Evolutionary conservation across 2,113 vertebrate genomes (phyloP).

Genomic region (Oryzias woworae): DNA sequence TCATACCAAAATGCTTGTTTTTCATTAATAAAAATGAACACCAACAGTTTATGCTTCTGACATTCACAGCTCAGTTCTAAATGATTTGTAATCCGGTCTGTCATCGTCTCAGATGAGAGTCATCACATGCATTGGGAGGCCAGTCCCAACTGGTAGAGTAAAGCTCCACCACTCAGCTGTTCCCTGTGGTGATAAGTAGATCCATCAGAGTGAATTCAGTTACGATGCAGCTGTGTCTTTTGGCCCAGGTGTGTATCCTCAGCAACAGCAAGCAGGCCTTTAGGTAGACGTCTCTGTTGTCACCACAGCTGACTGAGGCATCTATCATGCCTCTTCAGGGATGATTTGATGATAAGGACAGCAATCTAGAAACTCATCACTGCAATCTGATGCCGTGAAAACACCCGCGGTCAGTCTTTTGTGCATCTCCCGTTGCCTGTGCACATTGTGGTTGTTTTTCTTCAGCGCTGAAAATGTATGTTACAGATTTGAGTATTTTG

Average conservation of each 20-base stretch:
- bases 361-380: conserved; percentile 33
- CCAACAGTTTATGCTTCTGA: conserved; percentile 13
- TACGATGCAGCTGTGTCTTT: conserved; percentile 46
- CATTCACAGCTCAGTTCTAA: conserved; percentile 25
- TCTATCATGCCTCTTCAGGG: conserved; percentile 27
- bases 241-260: conserved; percentile 50
- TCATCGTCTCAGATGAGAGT: conserved; percentile 44
- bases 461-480: background rate
- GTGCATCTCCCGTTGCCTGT: background rate
- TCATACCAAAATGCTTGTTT: no score
- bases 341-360: conserved; percentile 48
- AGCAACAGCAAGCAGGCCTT: conserved; percentile 17
- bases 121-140: conserved; percentile 30
- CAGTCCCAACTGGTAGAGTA: conserved; percentile 33
- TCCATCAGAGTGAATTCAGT: conserved; percentile 33
- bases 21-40: background rate
- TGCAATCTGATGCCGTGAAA: conserved; percentile 18
- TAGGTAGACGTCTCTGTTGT: conserved; percentile 19
- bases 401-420: background rate
- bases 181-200: conserved; percentile 45
- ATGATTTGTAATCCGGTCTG: conserved; percentile 39
- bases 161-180: conserved; percentile 40
- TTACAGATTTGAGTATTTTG: background rate
- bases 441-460: background rate
- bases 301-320: conserved; percentile 47